Conservation (phyloP, 2,113 vertebrate genomes). For the Thermophis baileyi region DNA sequence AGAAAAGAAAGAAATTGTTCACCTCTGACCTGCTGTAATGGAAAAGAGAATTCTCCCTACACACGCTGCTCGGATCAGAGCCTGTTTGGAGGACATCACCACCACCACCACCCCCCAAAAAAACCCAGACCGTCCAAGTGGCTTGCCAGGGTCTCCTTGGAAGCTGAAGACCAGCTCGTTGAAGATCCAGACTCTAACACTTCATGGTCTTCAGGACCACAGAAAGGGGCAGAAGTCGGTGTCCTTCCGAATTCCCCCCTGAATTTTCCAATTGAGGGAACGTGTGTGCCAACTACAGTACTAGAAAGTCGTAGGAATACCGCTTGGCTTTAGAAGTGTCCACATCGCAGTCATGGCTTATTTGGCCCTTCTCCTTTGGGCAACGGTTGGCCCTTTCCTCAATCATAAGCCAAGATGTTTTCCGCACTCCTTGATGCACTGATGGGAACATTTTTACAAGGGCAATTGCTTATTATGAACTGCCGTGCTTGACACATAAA, state of each 20-base stretch:
- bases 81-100: not conserved
- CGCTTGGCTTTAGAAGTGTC: not conserved
- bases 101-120: too few relatives aligned
- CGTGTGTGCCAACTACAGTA: not conserved
- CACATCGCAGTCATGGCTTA: not conserved
- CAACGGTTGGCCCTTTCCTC: not conserved
- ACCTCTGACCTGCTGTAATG: not conserved
- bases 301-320: not conserved
- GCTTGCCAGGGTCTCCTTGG: not conserved
- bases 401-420: not conserved
- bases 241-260: not conserved
- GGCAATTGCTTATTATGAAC: constrained; percentile 36
- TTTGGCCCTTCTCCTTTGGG: not conserved
- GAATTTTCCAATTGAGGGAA: not conserved
- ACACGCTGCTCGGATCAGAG: not conserved
- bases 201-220: not conserved
- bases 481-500: constrained; percentile 34
- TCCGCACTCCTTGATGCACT: not conserved
- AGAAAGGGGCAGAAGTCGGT: not conserved
- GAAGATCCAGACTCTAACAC: not conserved
- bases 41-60: not conserved
- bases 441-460: not conserved
- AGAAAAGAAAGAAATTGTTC: not conserved
- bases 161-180: not conserved
- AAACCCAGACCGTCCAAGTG: not conserved